Conservation (phyloP, 2,888 invertebrate genomes). For the Blastobasis adustella region DNA sequence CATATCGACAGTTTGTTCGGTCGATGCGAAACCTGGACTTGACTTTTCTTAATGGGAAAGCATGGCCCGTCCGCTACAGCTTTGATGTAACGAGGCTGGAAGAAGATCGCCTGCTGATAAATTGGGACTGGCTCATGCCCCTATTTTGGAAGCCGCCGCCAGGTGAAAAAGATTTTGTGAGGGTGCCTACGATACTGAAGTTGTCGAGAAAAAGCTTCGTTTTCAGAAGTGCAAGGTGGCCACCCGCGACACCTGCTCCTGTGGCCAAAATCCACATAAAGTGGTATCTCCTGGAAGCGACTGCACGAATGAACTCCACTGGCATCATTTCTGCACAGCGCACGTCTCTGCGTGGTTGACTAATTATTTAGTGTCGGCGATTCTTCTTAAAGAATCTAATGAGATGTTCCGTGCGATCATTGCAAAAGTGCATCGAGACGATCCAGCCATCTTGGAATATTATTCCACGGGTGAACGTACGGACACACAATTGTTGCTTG, state of each 20-base stretch:
- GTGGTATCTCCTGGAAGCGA: constrained; percentile 5
- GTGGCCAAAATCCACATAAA: constrained; percentile 3
- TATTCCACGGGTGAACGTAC: constrained; percentile 7
- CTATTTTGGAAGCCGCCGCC: not conserved
- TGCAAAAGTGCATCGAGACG: constrained; percentile 1
- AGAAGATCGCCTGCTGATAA: constrained; percentile 7
- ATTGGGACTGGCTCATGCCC: not conserved
- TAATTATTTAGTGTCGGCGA: constrained; percentile 2
- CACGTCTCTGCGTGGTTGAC: constrained; percentile 4
- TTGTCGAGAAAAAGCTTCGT: constrained; percentile 3
- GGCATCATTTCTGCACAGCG: constrained; percentile 4
- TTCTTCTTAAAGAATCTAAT: constrained; percentile 4
- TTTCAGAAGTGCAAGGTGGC: constrained; percentile 3
- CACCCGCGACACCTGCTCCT: constrained; percentile 7
- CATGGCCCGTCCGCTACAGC: constrained; percentile 2
- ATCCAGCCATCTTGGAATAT: constrained; percentile 4
- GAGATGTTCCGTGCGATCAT: constrained; percentile 3
- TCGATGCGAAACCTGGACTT: constrained; percentile 1
- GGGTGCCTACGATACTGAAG: constrained; percentile 6
- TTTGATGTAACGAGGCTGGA: constrained; percentile 5
- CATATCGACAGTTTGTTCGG: constrained; percentile 2
- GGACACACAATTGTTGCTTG: constrained; percentile 3
- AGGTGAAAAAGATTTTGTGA: constrained; percentile 2
- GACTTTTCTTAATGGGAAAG: constrained; percentile 4
- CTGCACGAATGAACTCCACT: constrained; percentile 4